Evolutionary conservation across 2,888 invertebrate genomes (phyloP), one percentile per base, ranked within the genome.

Genomic region (Rhingia rostrata): DNA sequence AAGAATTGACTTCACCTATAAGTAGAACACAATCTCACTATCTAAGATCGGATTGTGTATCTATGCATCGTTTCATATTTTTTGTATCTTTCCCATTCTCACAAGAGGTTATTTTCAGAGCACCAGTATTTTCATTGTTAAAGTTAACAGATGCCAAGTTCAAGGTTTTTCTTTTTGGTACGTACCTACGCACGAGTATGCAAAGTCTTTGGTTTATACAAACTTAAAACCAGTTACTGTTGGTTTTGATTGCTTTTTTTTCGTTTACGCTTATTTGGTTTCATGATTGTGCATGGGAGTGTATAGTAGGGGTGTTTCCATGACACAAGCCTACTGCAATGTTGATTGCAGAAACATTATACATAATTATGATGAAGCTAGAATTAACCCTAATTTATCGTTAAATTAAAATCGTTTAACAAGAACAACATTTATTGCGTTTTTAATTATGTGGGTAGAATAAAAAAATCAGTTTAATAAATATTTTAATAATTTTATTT

Each of bases 81-180:
- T n/a, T n/a, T n/a, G n/a, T n/a, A n/a, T n/a, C n/a, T 22, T 22
- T 22, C 2, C 22, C 22, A 22, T 22, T 22, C 22, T 9, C 6
- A 12, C 32, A n/a, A 30, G 30, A 22, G 4, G 6, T 53, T 32
- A 4, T 32, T 39, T n/a, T 12, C 64, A 51, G 6, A 41, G 12
- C 12, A 4, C 4, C 9, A 22, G 12, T 41, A 12, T 49, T 37
- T 41, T 53, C 9, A 54, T 30, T 35, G 10, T 45, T 35, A n/a
- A 22, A 54, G 10, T 12, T 33, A 14, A 22, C 33, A 39, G 49
- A 56, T 78, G 63, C 12, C 54, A 78, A 78, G 77, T 78, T 78
- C 56, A 78, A 63, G 77, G 64, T 33, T 35, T 35, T 22, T 22
- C 22, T 3, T 49, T 43, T 51, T 49, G 41, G 47, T 37, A 35